Conservation (phyloP, 2,888 invertebrate genomes). For the Lymantria dispar region DNA sequence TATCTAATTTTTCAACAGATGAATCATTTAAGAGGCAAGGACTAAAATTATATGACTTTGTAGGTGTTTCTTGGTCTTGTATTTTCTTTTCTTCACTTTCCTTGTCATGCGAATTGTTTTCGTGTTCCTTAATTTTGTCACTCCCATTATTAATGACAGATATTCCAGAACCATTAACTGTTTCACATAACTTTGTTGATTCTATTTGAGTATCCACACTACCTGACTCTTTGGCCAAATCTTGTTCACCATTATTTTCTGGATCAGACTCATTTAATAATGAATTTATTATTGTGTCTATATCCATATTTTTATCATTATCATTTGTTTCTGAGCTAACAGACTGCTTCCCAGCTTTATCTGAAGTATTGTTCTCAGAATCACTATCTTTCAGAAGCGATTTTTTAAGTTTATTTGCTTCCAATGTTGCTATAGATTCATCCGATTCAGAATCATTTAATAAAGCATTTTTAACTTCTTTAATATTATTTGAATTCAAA, state of each 20-base stretch:
- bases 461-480: constrained; percentile 38
- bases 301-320: constrained; percentile 6
- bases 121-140: neutral
- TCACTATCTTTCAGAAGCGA: constrained; percentile 30
- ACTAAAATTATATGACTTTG: constrained; percentile 4
- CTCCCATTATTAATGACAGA: neutral
- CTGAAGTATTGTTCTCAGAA: constrained; percentile 10
- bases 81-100: neutral
- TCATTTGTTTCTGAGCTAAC: neutral
- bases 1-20: constrained; percentile 1
- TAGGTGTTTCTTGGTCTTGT: neutral
- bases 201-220: neutral
- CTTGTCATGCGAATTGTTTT: neutral
- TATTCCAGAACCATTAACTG: neutral
- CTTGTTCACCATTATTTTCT: constrained; percentile 6
- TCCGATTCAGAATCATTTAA: constrained; percentile 43
- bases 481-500: constrained; percentile 12
- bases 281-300: constrained; percentile 15
- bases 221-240: neutral
- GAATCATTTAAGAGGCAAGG: constrained; percentile 2
- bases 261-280: constrained; percentile 21
- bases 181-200: neutral
- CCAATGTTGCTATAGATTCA: constrained; percentile 9
- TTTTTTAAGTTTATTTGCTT: constrained; percentile 18
- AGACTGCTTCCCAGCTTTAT: constrained; percentile 2